Evolutionary conservation across 2,113 vertebrate species (phyloP), one percentile per base, ranked within the genome.

Genomic region (Arvicanthis niloticus): DNA sequence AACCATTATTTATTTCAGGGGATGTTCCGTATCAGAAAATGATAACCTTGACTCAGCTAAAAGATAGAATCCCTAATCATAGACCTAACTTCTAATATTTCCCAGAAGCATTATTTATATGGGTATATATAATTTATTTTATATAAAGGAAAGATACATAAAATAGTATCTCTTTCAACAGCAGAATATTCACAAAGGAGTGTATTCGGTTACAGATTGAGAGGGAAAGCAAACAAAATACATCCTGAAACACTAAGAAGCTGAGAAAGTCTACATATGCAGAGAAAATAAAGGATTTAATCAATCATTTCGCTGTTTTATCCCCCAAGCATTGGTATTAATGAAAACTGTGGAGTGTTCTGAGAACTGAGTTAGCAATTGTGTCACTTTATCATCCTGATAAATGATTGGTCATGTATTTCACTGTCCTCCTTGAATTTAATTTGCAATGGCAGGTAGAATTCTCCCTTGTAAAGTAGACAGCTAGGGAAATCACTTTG

Each of bases 401-500:
- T 93, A 95, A 97, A 92, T 91, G 81, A 95, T 51, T 88, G 72
- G 65, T 37, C 85, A 31, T 85, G 22, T 84, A 96, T 89, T 97
- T 96, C 75, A 91, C 45, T 91, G 45, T 85, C 42, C 51, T 94
- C 31, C 76, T 42, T 96, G 94, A 96, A 97, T 93, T 92, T 93
- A 93, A 95, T 86, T 96, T 90, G 96, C 34, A 19, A 3, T n/a
- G 37, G 56, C 81, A 97, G 88, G 58, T 92, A 95, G 92, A 91
- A 89, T 76, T 97, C 65, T 93, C 93, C 76, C 92, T 96, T 92
- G 72, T 92, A 96, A 94, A 94, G 80, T 90, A 48, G 56, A 48
- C 88, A 96, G 76, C 93, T 86, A 94, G 80, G 85, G 88, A 97
- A 97, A 96, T 96, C 90, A 97, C 87, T 92, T 88, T 95, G 82